Evolutionary conservation across 2,888 invertebrate species (phyloP), one percentile per base, ranked within the genome.

Genomic region (Stratiomys singularior): DNA sequence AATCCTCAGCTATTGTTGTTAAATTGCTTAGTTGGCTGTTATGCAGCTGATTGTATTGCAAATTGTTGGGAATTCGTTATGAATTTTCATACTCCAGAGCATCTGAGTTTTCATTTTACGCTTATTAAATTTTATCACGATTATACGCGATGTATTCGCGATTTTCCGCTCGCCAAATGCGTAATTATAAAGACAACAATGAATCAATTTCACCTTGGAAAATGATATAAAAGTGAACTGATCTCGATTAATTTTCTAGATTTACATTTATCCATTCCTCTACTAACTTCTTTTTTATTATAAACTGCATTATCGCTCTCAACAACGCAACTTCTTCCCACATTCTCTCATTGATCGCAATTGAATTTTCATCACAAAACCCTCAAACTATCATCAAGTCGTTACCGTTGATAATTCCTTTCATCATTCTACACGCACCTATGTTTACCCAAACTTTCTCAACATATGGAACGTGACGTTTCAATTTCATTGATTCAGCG

Each of bases 381-480:
- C 1, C 25, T 71, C n/a, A 15, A 30, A 21, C 37, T 23, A 74
- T 60, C 74, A 74, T 74, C 74, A 21, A 60, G 60, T 74, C 74
- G 60, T 74, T 37, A 58, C 60, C 74, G 74, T 74, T 58, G 18
- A 47, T 47, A 69, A 69, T 69, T 69, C 46, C 18, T 69, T 69
- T 69, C 69, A 69, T 69, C 69, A 69, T 15, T 9, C n/a, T n/a
- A 23, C 23, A 30, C 23, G 37, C 11, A 47, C 23, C 44, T 5
- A 60, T 30, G 15, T 74, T 44, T 28, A 74, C 52, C 60, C 58
- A 30, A 74, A 69, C 23, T 21, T 78, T 78, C 56, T 27, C 63
- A 72, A 76, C 78, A 79, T 79, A 79, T 79, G 79, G 74, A 64
- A 47, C 67, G 77, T 79, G 79, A 79, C 77, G 76, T 79, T 72